Evolutionary conservation across 2,888 invertebrate species (phyloP).

Genomic region (Keiferia lycopersicella): DNA sequence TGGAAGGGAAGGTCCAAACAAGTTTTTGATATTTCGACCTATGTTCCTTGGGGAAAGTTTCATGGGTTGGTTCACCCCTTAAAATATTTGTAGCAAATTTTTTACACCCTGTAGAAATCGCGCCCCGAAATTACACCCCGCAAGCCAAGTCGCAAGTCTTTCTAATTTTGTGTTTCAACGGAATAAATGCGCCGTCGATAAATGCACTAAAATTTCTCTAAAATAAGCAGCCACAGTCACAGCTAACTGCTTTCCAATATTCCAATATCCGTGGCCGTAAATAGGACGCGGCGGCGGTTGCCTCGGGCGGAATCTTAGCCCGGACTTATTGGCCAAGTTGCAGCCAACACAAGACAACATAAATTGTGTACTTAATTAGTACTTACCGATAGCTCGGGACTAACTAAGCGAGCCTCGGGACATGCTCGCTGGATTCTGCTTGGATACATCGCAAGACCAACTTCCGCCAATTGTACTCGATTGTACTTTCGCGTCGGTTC

Average conservation of each 20-base stretch:
- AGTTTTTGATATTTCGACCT: too few species aligned
- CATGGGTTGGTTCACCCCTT: too few species aligned
- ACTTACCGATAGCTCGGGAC: conserved; percentile 21
- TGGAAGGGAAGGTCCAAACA: too few species aligned
- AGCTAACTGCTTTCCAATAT: conserved; percentile 24
- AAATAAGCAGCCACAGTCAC: conserved; percentile 2
- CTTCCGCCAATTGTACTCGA: not conserved
- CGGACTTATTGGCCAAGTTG: conserved; percentile 29
- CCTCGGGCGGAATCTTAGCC: conserved; percentile 25
- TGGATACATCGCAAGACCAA: not conserved
- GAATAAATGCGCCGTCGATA: too few species aligned
- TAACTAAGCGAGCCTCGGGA: not conserved
- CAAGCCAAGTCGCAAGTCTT: too few species aligned
- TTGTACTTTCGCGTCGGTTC: not conserved
- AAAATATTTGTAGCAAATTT: too few species aligned
- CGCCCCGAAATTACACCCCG: too few species aligned
- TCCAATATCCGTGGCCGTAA: conserved; percentile 47
- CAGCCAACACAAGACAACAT: conserved; percentile 23
- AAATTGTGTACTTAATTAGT: conserved; percentile 24
- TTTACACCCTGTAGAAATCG: too few species aligned
- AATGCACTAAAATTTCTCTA: not conserved
- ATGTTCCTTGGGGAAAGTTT: too few species aligned
- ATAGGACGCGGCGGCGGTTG: conserved; percentile 35
- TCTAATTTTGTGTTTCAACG: too few species aligned
- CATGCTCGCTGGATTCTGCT: not conserved